These are phyloP conservation scores for Rhopalosiphum maidis DNA, from an alignment of 1,140 invertebrate genomes.

Conservation along the genomic window DNA sequence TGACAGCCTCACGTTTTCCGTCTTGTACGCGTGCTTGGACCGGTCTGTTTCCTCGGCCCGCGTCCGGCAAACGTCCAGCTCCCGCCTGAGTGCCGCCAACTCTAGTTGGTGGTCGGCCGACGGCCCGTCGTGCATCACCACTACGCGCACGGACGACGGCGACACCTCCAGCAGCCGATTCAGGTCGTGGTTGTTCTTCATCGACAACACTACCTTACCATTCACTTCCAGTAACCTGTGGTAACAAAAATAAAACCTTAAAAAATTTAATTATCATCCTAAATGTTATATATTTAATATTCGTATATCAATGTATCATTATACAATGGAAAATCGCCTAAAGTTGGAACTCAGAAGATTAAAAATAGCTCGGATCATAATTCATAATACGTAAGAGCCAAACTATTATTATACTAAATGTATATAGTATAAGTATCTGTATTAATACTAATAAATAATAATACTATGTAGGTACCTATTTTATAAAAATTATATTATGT, in stretches of 20 bases:
- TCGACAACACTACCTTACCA: constrained; percentile 74
- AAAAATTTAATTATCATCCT: not conserved
- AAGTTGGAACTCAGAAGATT: not conserved
- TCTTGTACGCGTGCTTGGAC: constrained; percentile 69
- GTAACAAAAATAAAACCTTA: too few relatives aligned
- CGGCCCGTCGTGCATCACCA: constrained; percentile 68
- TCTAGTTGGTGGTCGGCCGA: not conserved
- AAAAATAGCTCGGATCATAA: not conserved
- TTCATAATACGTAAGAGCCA: too few relatives aligned
- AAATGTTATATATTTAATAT: not conserved
- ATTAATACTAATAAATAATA: too few relatives aligned
- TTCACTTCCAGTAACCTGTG: constrained; percentile 83
- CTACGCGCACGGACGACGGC: constrained; percentile 64
- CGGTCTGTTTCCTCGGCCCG: constrained; percentile 71
- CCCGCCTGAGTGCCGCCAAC: constrained; percentile 63
- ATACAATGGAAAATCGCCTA: not conserved
- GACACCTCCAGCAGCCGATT: constrained; percentile 67
- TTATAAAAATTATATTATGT: not conserved
- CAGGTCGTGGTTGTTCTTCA: constrained; percentile 73
- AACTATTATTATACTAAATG: too few relatives aligned
- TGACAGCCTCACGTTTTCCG: constrained; percentile 82
- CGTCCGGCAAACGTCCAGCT: constrained; percentile 67
- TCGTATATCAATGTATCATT: not conserved
- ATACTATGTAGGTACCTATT: too few relatives aligned
- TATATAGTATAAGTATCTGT: too few relatives aligned